These are phyloP conservation scores for Equus quagga DNA, from an alignment of 2,113 vertebrate genomes.

Conservation along the genomic window DNA sequence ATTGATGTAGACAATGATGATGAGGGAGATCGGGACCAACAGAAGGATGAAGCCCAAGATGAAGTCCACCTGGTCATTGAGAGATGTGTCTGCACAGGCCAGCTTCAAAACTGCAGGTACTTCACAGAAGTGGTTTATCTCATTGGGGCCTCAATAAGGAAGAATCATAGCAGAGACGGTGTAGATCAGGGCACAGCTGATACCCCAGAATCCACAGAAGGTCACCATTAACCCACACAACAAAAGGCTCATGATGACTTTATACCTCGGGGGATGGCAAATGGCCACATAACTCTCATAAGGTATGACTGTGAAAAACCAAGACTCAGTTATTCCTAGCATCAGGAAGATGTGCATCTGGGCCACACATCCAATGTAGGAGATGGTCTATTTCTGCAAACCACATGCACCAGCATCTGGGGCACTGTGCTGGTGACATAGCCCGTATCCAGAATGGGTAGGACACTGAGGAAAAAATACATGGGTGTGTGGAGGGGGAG, in stretches of 20 bases:
- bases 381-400: slow-evolving; percentile 60
- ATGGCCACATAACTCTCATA: slow-evolving; percentile 70
- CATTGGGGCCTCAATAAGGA: slow-evolving; percentile 69
- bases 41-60: slow-evolving; percentile 69
- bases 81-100: slow-evolving; percentile 67
- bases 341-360: slow-evolving; percentile 79
- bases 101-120: slow-evolving; percentile 68
- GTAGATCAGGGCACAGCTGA: slow-evolving; percentile 64
- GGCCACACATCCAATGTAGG: background rate
- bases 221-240: slow-evolving; percentile 54
- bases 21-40: slow-evolving; percentile 63
- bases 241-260: slow-evolving; percentile 65
- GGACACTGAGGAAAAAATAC: slow-evolving; percentile 63
- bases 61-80: slow-evolving; percentile 70
- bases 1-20: slow-evolving; percentile 66
- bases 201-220: slow-evolving; percentile 68
- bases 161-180: slow-evolving; percentile 71
- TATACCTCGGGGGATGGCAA: slow-evolving; percentile 66
- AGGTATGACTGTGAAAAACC: slow-evolving; percentile 69
- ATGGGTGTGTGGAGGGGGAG: slow-evolving; percentile 65
- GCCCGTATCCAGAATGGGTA: slow-evolving; percentile 72
- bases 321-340: slow-evolving; percentile 75
- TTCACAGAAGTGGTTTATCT: slow-evolving; percentile 77
- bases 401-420: background rate
- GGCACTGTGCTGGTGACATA: slow-evolving; percentile 74